Evolutionary conservation across 1,140 invertebrate genomes (phyloP), one percentile per base, ranked within the genome.

Genomic region (Ptiloglossa arizonensis): DNA sequence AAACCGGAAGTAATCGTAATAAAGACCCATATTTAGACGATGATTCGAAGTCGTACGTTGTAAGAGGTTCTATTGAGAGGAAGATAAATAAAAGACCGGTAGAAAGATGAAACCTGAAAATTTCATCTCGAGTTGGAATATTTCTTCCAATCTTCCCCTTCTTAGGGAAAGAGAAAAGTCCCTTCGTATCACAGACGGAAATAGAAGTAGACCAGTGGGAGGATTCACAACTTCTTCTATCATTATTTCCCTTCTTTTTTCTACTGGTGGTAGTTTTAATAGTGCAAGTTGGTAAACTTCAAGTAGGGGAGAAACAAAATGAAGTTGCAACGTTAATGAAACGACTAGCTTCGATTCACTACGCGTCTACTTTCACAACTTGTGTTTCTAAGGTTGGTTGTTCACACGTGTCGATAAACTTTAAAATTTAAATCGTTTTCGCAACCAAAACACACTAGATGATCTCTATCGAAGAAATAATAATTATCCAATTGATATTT

Each of bases 1-100:
- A 41, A 3, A 11, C n/a, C 35, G 9, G 29, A 1, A n/a, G 15
- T 35, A 62, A 24, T 44, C 35, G 59, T 62, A 62, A 62, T 62
- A 62, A 38, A 62, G 38, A 44, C 59, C 59, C n/a, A 38, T 62
- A 62, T 62, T 35, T 38, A 62, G 32, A 62, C 41, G 44, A 62
- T 52, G 29, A 56, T 54, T 38, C 50, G 38, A 27, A 41, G 50
- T 24, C 38, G 38, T 35, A 41, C 52, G 22, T 57, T 44, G n/a
- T 35, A 57, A 44, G 32, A 27, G 24, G 50, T 24, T 44, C 32
- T 6, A 24, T 24, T 50, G 50, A 22, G 27, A 56, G 57, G 32
- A 56, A 35, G 22, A 70, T 22, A 56, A 46, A 70, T 27, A 57
- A 56, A 27, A 35, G 22, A 29, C 8, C n/a, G 38, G 29, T 38